Base-by-base conservation (phyloP, 2,888 invertebrate genomes). In the Hypolimnas misippus region DNA sequence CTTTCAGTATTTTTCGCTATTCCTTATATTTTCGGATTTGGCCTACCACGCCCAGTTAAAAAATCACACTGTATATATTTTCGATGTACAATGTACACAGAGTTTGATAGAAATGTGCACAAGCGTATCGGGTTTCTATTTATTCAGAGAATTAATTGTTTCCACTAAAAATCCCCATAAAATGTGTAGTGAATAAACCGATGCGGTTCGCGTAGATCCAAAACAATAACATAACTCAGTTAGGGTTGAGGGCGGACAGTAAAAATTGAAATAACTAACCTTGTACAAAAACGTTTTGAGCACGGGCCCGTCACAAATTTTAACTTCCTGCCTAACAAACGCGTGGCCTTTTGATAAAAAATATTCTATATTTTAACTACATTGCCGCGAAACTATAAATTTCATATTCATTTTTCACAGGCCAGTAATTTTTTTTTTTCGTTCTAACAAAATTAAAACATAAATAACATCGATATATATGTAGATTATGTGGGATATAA, bases 271-370 rank as follows among this genome's bases (percentile, higher is more conserved):
- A 57, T 57, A 29, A 50, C 40, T 17, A 57, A 50, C 29, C 17
- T 50, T 38, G 21, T 57, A 35, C 29, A 50, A 46, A 57, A 31
- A 8, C 40, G 40, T 58, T 58, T 58, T 31, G 49, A 50, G 25
- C 51, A 8, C 21, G 51, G 10, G 17, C 19, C 57, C 40, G 31
- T 40, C 51, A 31, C 57, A 58, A 58, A 58, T 42, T 51, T 57
- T 33, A 58, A 58, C 52, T 52, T 50, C 21, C 44, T 12, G 49
- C 46, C 49, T 49, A 57, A 57, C 49, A 58, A 51, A 58, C 42
- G 51, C 25, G 51, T 29, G 42, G 44, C 16, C 7, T 14, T 52
- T 46, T 46, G 12, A 31, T 33, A 12, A 10, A 21, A 58, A 10
- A 51, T 51, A 42, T 52, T 31, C 31, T 29, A 33, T 52, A 31